A percentile compares a stretch with the other conserved stretches of the same genome.
Evolutionary conservation across 1,140 invertebrate species (phyloP).

Genomic region (Cydia strobilella): DNA sequence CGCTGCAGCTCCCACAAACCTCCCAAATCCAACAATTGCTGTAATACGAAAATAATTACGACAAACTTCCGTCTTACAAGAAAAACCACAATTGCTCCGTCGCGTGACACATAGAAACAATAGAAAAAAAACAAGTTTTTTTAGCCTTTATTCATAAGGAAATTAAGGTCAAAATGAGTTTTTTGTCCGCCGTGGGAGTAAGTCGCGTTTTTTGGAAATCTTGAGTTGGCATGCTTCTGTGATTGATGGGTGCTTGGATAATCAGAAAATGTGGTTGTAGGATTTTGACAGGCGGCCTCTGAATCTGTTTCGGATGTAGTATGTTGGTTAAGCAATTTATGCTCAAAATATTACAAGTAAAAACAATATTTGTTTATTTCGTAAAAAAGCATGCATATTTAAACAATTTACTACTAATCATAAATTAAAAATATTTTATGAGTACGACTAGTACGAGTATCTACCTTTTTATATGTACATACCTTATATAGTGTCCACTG

Average conservation of each 20-base stretch:
- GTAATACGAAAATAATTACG: constrained; percentile 36
- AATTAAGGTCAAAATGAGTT: background rate
- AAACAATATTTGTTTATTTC: too few relatives aligned
- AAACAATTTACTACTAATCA: too few relatives aligned
- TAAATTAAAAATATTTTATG: too few relatives aligned
- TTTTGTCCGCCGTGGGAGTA: background rate
- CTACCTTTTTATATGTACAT: too few relatives aligned
- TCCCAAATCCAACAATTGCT: constrained; percentile 10
- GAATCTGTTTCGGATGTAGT: background rate
- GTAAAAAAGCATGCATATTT: too few relatives aligned
- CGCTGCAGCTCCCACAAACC: background rate
- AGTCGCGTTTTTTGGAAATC: constrained; percentile 9
- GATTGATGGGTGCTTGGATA: constrained; percentile 6
- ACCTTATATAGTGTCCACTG: too few relatives aligned
- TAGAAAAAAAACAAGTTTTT: constrained; percentile 1
- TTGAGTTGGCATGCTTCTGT: constrained; percentile 12
- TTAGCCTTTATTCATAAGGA: background rate
- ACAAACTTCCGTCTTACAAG: constrained; percentile 17
- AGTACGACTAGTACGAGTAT: too few relatives aligned
- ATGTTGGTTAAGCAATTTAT: background rate
- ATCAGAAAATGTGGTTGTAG: constrained; percentile 8
- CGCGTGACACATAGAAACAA: constrained; percentile 34
- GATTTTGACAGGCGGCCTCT: background rate
- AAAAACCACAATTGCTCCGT: constrained; percentile 33
- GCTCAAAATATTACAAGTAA: too few relatives aligned